Evolutionary conservation across 2,113 vertebrate species (phyloP).

Genomic region (Polypterus bichir): DNA sequence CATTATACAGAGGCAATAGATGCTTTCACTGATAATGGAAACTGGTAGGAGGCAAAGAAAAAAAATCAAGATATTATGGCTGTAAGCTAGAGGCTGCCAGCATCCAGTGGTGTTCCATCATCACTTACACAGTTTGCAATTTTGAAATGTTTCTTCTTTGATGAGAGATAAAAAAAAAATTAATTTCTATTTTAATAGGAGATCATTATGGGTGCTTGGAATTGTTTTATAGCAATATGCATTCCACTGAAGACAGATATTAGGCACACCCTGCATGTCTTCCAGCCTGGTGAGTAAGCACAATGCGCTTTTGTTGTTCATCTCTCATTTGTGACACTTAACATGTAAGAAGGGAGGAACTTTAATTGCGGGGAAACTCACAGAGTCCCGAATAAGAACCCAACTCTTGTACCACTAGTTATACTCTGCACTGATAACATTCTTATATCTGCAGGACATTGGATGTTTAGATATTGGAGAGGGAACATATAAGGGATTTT

Average conservation of each 20-base stretch:
- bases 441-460: no score
- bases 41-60: slow-evolving; percentile 34
- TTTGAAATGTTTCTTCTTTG: neutral
- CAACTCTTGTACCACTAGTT: no score
- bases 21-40: slow-evolving; percentile 41
- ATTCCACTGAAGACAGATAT: slow-evolving; percentile 5
- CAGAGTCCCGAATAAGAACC: no score
- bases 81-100: slow-evolving; percentile 33
- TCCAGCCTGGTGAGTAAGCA: no score
- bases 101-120: slow-evolving; percentile 33
- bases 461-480: no score
- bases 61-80: slow-evolving; percentile 37
- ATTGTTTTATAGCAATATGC: slow-evolving; percentile 5
- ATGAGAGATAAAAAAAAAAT: neutral
- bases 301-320: no score
- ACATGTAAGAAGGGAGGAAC: no score
- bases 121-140: slow-evolving; percentile 11
- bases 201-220: slow-evolving; percentile 7
- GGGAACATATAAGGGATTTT: no score
- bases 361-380: no score
- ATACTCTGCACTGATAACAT: no score
- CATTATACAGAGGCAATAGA: slow-evolving; percentile 32
- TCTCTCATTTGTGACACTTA: no score
- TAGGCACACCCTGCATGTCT: no score
- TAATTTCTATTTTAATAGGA: slow-evolving; percentile 3